Evolutionary conservation across 64 coral and sea anemone species (phyloP), one percentile per base, ranked within the genome.

Genomic region (Cladopsammia gracilis): DNA sequence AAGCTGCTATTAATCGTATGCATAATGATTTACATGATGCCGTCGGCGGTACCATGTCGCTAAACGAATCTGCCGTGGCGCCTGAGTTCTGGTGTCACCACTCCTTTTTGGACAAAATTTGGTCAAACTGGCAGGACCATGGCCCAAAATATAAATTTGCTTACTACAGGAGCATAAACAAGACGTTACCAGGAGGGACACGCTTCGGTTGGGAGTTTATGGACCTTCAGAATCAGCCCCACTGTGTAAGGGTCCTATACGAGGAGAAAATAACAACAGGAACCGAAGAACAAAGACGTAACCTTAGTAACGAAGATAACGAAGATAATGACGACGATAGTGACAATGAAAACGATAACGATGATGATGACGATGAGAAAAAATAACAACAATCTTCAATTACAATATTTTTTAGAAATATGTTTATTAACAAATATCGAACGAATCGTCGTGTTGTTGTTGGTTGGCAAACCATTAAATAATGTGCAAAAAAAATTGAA

Each of bases 41-140:
- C 4, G 47, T 96, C 7, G 91, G 91, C 0, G 95, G 95, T 42
- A 65, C 69, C 2, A 96, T 96, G 91, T 18, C 45, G 1, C 12
- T 57, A 0, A 53, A 85, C 19, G 88, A 53, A 25, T 93, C 95
- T 10, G 62, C 95, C 18, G 84, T 25, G 1, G 87, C 91, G 16
- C 91, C 91, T 1, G 95, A 96, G 53, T 96, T 96, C 79, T 93
- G 91, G 91, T 73, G 85, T 25, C 91, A 93, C 24, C 91, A 93
- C 26, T 91, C 86, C 19, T 96, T 93, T 59, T 53, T 96, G 42
- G 95, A 96, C 56, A 96, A 96, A 71, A 71, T 90, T 6, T 96
- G 95, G 95, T 77, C 87, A 11, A 75, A 96, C 25, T 96, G 95
- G 95, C 95, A 96, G 58, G 75, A 90, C 7, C 77, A 71, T 19